Percentiles rank a stretch among this genome's conserved stretches.
Conservation (phyloP, 2,888 invertebrate genomes). For the Nycteola revayana region DNA sequence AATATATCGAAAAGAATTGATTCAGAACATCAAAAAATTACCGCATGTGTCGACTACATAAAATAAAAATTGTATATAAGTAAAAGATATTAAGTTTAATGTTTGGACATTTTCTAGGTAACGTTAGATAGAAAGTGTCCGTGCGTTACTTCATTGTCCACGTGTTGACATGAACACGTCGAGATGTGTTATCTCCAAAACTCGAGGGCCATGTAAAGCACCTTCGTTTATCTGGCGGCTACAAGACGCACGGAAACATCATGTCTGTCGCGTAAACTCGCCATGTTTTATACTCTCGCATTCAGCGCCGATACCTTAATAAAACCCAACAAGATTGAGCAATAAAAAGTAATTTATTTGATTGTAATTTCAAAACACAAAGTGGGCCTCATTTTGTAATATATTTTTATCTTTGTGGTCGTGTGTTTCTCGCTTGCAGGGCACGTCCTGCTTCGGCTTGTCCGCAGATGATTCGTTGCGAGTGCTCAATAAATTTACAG, state of each 20-base stretch:
- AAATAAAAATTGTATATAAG: conserved; percentile 1
- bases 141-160: conserved; percentile 46
- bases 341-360: conserved; percentile 82
- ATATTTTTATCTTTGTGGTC: conserved; percentile 80
- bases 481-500: conserved; percentile 58
- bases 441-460: conserved; percentile 63
- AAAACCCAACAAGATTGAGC: conserved; percentile 82
- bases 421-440: conserved; percentile 67
- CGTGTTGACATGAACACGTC: conserved; percentile 59
- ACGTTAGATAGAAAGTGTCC: conserved; percentile 43
- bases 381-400: conserved; percentile 80
- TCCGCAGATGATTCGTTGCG: conserved; percentile 57
- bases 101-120: conserved; percentile 20
- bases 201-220: conserved; percentile 67
- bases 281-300: conserved; percentile 77
- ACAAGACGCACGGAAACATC: conserved; percentile 59
- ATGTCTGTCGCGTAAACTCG: conserved; percentile 73
- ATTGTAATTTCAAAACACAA: conserved; percentile 82
- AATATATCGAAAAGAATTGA: too few relatives aligned
- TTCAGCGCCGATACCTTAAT: conserved; percentile 80
- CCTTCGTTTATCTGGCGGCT: conserved; percentile 56
- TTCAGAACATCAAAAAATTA: too few relatives aligned
- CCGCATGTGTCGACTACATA: too few relatives aligned
- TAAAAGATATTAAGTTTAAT: conserved; percentile 11
- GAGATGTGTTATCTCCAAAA: conserved; percentile 70